A percentile compares a stretch with the other conserved stretches of the same genome.
Evolutionary conservation across 2,797 vertebrate species (phyloP).

Genomic region (Sebastiscus albofasciatus): DNA sequence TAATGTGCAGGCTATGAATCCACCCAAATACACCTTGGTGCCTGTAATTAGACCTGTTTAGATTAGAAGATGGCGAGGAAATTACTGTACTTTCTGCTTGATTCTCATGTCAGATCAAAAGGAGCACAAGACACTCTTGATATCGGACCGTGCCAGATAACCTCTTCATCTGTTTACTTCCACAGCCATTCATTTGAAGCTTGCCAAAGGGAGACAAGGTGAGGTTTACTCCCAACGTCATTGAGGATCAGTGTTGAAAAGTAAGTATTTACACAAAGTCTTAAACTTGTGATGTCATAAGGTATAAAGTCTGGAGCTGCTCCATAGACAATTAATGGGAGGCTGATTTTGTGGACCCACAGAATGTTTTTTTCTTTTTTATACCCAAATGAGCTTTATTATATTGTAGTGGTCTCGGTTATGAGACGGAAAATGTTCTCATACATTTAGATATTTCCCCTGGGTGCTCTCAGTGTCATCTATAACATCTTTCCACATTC

Average conservation of each 20-base stretch:
- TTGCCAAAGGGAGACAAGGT: slow-evolving; percentile 17
- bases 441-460: too few species aligned
- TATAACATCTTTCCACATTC: too few species aligned
- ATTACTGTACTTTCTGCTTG: slow-evolving; percentile 73
- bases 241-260: slow-evolving; percentile 24
- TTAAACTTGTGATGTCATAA: too few species aligned
- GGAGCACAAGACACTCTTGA: slow-evolving; percentile 58
- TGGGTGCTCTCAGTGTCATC: too few species aligned
- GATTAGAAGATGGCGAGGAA: slow-evolving; percentile 79
- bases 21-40: slow-evolving; percentile 70
- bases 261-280: not conserved
- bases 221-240: slow-evolving; percentile 6
- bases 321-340: too few species aligned
- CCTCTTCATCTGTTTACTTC: slow-evolving; percentile 54
- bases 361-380: too few species aligned
- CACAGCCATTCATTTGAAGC: slow-evolving; percentile 30
- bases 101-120: slow-evolving; percentile 83
- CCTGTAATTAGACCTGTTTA: slow-evolving; percentile 83
- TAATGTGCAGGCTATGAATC: slow-evolving; percentile 73
- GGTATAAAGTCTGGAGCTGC: too few species aligned
- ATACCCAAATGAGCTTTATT: too few species aligned
- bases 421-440: accelerated
- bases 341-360: too few species aligned
- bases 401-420: too few species aligned
- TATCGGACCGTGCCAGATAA: slow-evolving; percentile 56